Base-by-base conservation (phyloP, 2,797 vertebrate species). In the Muscicapa striata region DNA sequence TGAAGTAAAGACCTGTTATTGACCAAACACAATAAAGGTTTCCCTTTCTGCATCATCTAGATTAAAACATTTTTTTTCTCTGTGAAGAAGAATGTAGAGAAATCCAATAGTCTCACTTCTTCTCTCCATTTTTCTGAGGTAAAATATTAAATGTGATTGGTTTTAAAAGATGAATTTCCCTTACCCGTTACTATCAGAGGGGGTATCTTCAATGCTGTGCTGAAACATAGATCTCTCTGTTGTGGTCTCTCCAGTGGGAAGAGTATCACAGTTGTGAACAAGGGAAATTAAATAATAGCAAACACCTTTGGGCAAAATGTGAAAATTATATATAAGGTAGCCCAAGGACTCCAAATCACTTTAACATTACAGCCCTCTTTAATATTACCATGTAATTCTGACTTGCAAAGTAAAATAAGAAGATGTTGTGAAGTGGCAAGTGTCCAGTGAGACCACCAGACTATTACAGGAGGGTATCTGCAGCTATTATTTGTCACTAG, bases 401-500 rank as follows among this genome's bases (percentile, higher is more conserved):
- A 66, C 16, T 38, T 73, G 23, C 46, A 43, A 93, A 81, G 20
- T 36, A 55, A 86, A 95, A 64, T 21, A 26, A 73, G 40, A 70
- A 45, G 52, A 43, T 36, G 9, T 9, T 84, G 8, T 49, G 30
- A 90, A 79, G 40, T 40, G 23, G 29, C 1, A 0, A 18, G 13
- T 63, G 40, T 67, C 92, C 87, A 79, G 19, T 69, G 75, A 73
- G 59, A 52, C 66, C 55, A 86, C 49, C 38, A 72, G 69, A 48
- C 46, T 67, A 20, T 76, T 92, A 63, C 67, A 76, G 77, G 70
- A 90, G 48, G 54, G 59, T 87, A 51, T 91, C 83, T 54, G 41
- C 86, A 72, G 80, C 88, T 94, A 91, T 93, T 96, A 93, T 95
- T 94, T 96, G 88, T 91, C 96, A 95, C 91, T 95, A 57, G 34